Conservation (phyloP, 1,140 invertebrate genomes). For the Plutomurus gul region DNA sequence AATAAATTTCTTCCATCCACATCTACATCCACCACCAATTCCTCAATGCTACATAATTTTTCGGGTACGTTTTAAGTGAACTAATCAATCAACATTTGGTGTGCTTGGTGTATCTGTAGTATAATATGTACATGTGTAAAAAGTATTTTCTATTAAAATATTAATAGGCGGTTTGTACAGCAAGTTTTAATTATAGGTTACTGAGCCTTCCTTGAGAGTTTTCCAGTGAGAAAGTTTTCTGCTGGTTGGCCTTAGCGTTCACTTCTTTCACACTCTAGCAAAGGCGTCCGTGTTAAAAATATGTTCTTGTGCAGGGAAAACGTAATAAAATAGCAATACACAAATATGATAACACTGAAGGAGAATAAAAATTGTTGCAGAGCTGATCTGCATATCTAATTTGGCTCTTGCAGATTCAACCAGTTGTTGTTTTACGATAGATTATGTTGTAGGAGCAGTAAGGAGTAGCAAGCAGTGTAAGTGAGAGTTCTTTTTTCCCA, state of each 20-base stretch:
- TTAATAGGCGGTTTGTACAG: too few relatives aligned
- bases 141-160: background rate
- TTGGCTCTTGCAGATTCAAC: background rate
- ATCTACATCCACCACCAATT: background rate
- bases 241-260: too few relatives aligned
- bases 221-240: too few relatives aligned
- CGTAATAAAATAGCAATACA: background rate
- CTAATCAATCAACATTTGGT: background rate
- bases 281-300: too few relatives aligned
- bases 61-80: background rate
- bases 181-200: too few relatives aligned
- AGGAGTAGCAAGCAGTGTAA: too few relatives aligned
- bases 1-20: background rate
- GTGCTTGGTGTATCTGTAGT: too few relatives aligned
- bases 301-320: too few relatives aligned
- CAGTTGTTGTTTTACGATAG: background rate
- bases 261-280: too few relatives aligned
- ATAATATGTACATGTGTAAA: background rate
- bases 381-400: conserved; percentile 2
- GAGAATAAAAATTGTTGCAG: background rate
- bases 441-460: too few relatives aligned
- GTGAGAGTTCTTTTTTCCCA: conserved; percentile 3
- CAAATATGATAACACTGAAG: background rate
- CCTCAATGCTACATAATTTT: conserved; percentile 2
- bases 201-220: too few relatives aligned